Evolutionary conservation across 1,140 invertebrate species (phyloP), one percentile per base, ranked within the genome.

Genomic region (Stegodyphus dumicola): DNA sequence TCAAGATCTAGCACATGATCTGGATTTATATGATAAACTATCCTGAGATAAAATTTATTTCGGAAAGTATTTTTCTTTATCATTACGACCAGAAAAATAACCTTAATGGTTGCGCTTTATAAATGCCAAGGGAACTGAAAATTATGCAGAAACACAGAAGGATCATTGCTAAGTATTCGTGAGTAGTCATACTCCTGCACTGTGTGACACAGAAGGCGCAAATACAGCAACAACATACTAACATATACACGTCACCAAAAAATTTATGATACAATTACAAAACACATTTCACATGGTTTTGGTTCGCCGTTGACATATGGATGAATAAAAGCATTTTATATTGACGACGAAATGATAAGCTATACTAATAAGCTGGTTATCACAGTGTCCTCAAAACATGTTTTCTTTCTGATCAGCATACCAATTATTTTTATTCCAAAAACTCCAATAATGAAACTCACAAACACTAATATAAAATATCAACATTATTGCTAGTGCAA

Each of bases 391-490:
- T 67, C 76, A 85, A 85, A 85, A 73, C 76, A 15, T 77, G 54
- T 86, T 86, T 52, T 78, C 64, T 73, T 77, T 73, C 84, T 66
- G 48, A 51, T 78, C 84, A 71, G 84, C 84, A 10, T 78, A 69
- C 53, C 7, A 54, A 69, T 80, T 71, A 71, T 18, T 60, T 1
- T 33, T 60, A 56, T 77, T 78, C 66, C 53, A 86, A 78, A 86
- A 73, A 85, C 60, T 85, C 54, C 78, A 66, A 67, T 85, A 81
- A 73, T 73, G 60, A 87, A 70, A 83, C n/a, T 71, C 73, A 77
- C 80, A 88, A 83, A 79, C 60, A 77, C 84, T 86, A 86, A 86
- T 77, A 86, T 71, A 86, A 86, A 86, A 77, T 86, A 78, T 86
- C 75, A 86, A 86, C 84, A 78, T 86, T 86, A 86, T 78, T 86